Base-by-base conservation (phyloP, 2,113 vertebrate species). In the Pholis gunnellus region DNA sequence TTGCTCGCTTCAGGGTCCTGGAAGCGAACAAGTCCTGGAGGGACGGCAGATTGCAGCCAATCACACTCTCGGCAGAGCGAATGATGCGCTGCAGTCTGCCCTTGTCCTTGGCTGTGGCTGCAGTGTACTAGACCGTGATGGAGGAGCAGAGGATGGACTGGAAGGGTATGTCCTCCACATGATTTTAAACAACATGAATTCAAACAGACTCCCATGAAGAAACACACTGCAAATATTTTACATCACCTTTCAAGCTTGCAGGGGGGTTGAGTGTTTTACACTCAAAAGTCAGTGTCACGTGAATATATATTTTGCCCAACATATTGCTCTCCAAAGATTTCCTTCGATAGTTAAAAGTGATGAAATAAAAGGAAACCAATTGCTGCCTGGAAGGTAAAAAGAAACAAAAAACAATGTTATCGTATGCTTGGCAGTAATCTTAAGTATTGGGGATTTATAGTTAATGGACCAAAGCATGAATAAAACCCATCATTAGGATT, bases 401-500 rank as follows among this genome's bases (percentile, higher is more conserved):
- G 52, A 52, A 75, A 59, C 50, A 31, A 64, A 83, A n/a, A 44
- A 4, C 22, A 48, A 59, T 27, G 27, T 18, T 42, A 18, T 17
- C 10, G 7, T 60, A 31, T 42, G 7, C 60, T 74, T 82, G 61
- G 40, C 67, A 78, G 36, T 38, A 25, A 31, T 63, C 6, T 60
- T 17, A 67, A 63, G 25, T 65, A 40, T 56, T 36, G 27, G 18
- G 71, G 29, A 64, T 34, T 64, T 48, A 60, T 46, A 74, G 25
- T 83, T 87, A 68, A 75, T 80, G 70, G 38, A 25, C 20, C 72
- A 52, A 76, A 72, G 10, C 50, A 72, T 57, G 52, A 48, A 48
- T 72, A 76, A 61, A 22, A 61, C 68, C 0, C 60, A 70, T 70
- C 18, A 38, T 61, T 36, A 67, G 25, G 14, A 74, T 34, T 84